Evolutionary conservation across 1,140 invertebrate genomes (phyloP), one percentile per base, ranked within the genome.

Genomic region (Zelostemma sp.): DNA sequence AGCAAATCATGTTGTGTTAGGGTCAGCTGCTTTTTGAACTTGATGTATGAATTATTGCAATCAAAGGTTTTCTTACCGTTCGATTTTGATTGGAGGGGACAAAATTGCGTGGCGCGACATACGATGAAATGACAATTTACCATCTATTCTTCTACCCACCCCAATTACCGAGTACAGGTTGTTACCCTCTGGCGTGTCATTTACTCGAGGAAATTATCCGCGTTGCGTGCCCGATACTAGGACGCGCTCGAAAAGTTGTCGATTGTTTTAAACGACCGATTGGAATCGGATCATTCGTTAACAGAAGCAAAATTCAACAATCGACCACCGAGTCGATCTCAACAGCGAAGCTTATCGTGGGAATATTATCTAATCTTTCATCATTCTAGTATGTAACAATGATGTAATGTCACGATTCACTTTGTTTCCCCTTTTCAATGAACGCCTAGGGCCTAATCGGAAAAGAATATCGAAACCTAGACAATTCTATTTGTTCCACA

Each of bases 241-340:
- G 68, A 68, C 53, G 57, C 50, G 53, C 49, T 51, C 59, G 35
- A 11, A 38, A 38, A 66, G 56, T 55, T 64, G 77, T 68, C 81
- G 78, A 83, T 84, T 83, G 82, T 84, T 84, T 84, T 82, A 84
- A 83, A 83, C 72, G 76, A 80, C 72, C 76, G 69, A 80, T 79
- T 68, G 49, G 63, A 69, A 74, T 75, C 70, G 67, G 69, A 73
- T 77, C 61, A 62, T 73, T 76, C 45, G 43, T 72, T 73, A 73
- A 72, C 69, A 35, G 55, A 66, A 51, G 58, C 70, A 58, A 67
- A 64, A 66, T 25, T 25, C 50, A 49, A 40, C 54, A 68, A 60
- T 65, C 46, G 50, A 11, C 59, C 51, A 18, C 17, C 6, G 9
- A 57, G 50, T 53, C 28, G 5, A 11, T 31, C 11, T 31, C 28